A percentile compares a stretch with the other conserved stretches of the same genome.
These are phyloP conservation scores for Australoheros scitulus DNA, from an alignment of 2,113 vertebrate species.

Conservation along the genomic window DNA sequence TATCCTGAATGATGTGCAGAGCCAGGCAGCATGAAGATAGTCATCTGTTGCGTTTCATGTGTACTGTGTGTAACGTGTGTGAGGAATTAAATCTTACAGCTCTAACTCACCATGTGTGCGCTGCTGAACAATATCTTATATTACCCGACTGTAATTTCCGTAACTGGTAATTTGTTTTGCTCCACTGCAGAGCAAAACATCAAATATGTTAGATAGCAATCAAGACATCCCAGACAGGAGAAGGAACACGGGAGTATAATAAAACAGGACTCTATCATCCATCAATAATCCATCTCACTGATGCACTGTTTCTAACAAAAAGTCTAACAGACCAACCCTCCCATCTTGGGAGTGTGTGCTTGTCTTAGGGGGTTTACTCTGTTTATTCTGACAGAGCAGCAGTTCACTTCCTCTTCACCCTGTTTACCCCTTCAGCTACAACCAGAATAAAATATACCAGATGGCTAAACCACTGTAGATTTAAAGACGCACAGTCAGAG, in stretches of 20 bases:
- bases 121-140: neutral
- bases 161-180: neutral
- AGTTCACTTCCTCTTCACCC: constrained; percentile 38
- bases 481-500: constrained; percentile 5
- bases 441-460: constrained; percentile 52
- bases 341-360: neutral
- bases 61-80: neutral
- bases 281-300: neutral
- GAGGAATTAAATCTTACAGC: constrained; percentile 2
- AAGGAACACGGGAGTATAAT: neutral
- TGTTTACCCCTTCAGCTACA: constrained; percentile 38
- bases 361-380: constrained; percentile 39
- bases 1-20: neutral
- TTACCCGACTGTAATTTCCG: constrained; percentile 35
- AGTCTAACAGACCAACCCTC: neutral
- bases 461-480: constrained; percentile 39
- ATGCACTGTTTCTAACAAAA: constrained; percentile 11
- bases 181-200: neutral
- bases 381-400: constrained; percentile 40
- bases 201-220: constrained; percentile 13
- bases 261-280: neutral
- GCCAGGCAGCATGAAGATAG: neutral
- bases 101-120: neutral
- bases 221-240: neutral
- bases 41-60: neutral